phyloP scores from a whole-genome alignment of 2,797 vertebrate genomes.

The Cuniculus paca region DNA sequence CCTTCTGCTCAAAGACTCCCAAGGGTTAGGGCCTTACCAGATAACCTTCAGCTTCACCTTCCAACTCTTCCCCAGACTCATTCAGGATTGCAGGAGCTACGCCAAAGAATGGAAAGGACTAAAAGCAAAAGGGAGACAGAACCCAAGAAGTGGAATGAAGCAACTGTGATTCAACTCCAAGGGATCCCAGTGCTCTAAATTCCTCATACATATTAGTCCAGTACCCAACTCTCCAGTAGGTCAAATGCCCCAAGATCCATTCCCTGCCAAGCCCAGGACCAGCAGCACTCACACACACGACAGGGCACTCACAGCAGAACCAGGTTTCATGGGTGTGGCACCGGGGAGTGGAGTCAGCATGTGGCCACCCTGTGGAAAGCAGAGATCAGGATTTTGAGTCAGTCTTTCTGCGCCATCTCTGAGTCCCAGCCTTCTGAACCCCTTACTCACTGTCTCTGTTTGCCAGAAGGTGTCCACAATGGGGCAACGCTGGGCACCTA shows the following conservation, averaged over 20 bases:
- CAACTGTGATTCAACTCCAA: neutral
- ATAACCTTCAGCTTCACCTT: constrained; percentile 97
- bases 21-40: constrained; percentile 90
- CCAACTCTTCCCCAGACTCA: constrained; percentile 96
- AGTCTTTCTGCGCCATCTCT: constrained; percentile 44
- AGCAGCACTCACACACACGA: constrained; percentile 94
- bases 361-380: constrained; percentile 94
- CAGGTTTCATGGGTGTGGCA: constrained; percentile 96
- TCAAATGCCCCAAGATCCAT: constrained; percentile 1
- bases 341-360: constrained; percentile 96
- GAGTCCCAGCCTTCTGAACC: constrained; percentile 38
- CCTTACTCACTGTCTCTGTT: constrained; percentile 95
- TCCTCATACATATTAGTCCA: constrained; percentile 35
- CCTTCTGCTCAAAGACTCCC: neutral
- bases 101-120: constrained; percentile 98
- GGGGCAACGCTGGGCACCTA: constrained; percentile 95
- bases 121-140: constrained; percentile 67
- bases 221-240: constrained; percentile 21
- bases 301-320: constrained; percentile 97
- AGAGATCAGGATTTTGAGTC: constrained; percentile 50
- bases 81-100: constrained; percentile 97
- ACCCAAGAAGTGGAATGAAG: constrained; percentile 2
- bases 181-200: neutral
- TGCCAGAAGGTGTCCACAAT: constrained; percentile 99
- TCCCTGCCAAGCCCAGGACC: neutral